phyloP scores from a whole-genome alignment of 2,888 invertebrate genomes.

The Boloria euphrosyne region DNA sequence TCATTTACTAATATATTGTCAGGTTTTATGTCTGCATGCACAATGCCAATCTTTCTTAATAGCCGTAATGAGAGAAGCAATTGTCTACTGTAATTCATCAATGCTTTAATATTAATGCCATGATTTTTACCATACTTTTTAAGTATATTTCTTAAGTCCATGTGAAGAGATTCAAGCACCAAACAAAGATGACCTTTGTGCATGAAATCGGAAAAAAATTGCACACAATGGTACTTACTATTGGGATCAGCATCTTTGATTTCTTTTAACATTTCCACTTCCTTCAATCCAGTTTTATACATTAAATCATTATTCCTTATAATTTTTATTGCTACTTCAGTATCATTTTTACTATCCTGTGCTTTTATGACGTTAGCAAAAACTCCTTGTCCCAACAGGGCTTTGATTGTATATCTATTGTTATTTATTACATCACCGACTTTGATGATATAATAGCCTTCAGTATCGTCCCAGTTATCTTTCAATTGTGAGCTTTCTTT shows the following conservation, averaged over 20 bases:
- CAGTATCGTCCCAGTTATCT: slow-evolving; percentile 99
- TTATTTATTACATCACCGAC: slow-evolving; percentile 93
- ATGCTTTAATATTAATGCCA: slow-evolving; percentile 97
- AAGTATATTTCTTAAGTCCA: slow-evolving; percentile 93
- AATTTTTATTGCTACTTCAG: slow-evolving; percentile 98
- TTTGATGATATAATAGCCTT: slow-evolving; percentile 97
- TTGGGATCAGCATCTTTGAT: slow-evolving; percentile 97
- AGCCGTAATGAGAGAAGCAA: slow-evolving; percentile 95
- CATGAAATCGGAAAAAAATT: slow-evolving; percentile 93
- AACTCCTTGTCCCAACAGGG: slow-evolving; percentile 98
- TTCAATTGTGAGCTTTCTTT: slow-evolving; percentile 92
- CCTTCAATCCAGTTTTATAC: slow-evolving; percentile 98
- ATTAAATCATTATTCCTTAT: slow-evolving; percentile 99
- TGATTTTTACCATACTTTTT: slow-evolving; percentile 99
- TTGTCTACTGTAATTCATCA: slow-evolving; percentile 97
- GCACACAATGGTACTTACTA: slow-evolving; percentile 96
- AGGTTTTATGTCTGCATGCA: slow-evolving; percentile 99
- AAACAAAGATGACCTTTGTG: slow-evolving; percentile 99
- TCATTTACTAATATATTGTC: slow-evolving; percentile 99
- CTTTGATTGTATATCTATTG: slow-evolving; percentile 94
- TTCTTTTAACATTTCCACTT: slow-evolving; percentile 94
- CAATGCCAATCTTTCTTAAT: slow-evolving; percentile 95
- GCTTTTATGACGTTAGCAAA: slow-evolving; percentile 98
- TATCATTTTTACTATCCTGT: slow-evolving; percentile 89
- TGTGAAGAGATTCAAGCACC: slow-evolving; percentile 97